Evolutionary conservation across 1,140 invertebrate genomes (phyloP), one percentile per base, ranked within the genome.

Genomic region (Panagrolaimus sp.): DNA sequence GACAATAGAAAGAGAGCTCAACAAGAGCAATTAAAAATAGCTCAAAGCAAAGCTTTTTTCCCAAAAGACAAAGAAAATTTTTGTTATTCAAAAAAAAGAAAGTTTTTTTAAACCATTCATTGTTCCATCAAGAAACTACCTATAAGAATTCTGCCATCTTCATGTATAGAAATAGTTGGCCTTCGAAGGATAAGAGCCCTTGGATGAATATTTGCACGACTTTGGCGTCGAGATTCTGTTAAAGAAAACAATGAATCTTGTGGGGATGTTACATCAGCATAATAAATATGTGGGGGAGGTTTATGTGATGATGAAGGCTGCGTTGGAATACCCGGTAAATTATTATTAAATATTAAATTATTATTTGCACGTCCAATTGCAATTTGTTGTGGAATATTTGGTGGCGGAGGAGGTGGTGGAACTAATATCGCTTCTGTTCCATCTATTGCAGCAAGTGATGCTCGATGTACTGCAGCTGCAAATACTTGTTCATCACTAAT

Each of bases 141-240:
- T 66, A 81, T 83, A 7, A 83, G 69, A 64, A 81, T 74, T 51
- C 72, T 69, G 13, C 79, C 79, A 65, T 82, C 79, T 23, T 83
- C 81, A 42, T 83, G 78, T 20, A 81, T 82, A 43, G 81, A 83
- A 68, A 81, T 83, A 38, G 79, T 81, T 20, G 79, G 79, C 31
- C 79, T 51, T 51, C 79, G 62, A 9, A 83, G 67, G 14, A 79
- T 64, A 9, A 79, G 53, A 53, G 67, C 65, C 43, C 65, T 47
- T 9, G 47, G 44, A 61, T 61, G 68, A 47, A 68, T 57, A 45
- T 57, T 5, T 44, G 25, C 57, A 25, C 66, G 38, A 48, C 68
- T 71, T 8, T 70, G 70, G 16, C 70, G 38, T 47, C 70, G 46
- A 13, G 70, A 70, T 16, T 71, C 70, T 25, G 45, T 63, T 16